Conservation (phyloP, 2,888 invertebrate species). For the Oasisia sp. region DNA sequence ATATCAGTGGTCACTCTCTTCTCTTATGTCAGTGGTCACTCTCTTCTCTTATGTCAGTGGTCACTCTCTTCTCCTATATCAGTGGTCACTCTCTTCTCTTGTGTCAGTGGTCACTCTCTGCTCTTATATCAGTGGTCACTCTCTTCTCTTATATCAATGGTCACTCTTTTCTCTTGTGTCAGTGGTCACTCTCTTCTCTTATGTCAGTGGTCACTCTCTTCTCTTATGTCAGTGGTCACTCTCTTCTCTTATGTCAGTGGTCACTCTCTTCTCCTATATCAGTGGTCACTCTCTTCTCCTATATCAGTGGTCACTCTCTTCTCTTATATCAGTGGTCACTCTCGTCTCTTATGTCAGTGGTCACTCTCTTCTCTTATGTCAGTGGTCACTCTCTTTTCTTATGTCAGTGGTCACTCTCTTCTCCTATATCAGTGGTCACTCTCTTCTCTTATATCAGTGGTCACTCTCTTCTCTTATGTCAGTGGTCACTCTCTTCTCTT, state of each 20-base stretch:
- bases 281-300: background rate
- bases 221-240: conserved; percentile 45
- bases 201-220: too few relatives aligned
- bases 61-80: background rate
- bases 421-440: too few relatives aligned
- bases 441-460: background rate
- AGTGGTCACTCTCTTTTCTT: background rate
- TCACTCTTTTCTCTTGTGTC: background rate
- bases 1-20: background rate
- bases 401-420: background rate
- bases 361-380: background rate
- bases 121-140: too few relatives aligned
- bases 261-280: background rate
- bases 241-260: conserved; percentile 45
- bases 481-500: background rate
- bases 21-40: background rate
- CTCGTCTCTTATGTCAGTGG: background rate
- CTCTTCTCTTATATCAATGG: background rate
- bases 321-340: background rate
- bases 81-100: background rate
- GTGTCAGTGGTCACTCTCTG: background rate
- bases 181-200: too few relatives aligned
- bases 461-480: background rate
- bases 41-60: background rate
- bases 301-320: too few relatives aligned